Evolutionary conservation across 2,797 vertebrate genomes (phyloP), one percentile per base, ranked within the genome.

Genomic region (Alouatta caraya): DNA sequence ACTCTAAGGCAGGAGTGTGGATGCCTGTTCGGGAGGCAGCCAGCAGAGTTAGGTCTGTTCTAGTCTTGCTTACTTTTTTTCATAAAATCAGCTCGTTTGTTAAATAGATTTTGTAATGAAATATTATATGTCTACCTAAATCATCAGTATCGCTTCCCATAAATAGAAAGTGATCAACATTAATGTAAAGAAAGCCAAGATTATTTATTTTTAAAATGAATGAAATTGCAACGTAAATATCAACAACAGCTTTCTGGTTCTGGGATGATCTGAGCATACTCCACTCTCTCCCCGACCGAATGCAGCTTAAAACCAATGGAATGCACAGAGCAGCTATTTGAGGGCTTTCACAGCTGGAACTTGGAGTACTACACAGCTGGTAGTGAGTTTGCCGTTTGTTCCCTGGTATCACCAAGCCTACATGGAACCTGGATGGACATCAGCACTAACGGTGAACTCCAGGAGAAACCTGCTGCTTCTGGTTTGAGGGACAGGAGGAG

Each of bases 161-260:
- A 67, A 57, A 64, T 64, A 88, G 5, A 90, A 96, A 83, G 28
- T 44, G 48, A 83, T 46, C 46, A 67, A 78, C 75, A 46, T 86
- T 44, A 85, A 92, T 72, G 37, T 61, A 61, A 72, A 64, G 8
- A 88, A 94, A 81, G 72, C 22, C 57, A 88, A 44, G 5, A 21
- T 52, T 70, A 52, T n/a, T 93, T 37, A 82, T 75, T 93, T 96
- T 85, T 85, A 5, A 57, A 73, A 92, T 89, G 50, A 83, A 52
- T 86, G 81, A 81, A 94, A 67, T 61, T 73, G n/a, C 21, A 61
- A 75, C 44, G 13, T 57, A 81, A 80, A 22, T 24, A 50, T 9
- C 59, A 76, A 26, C 13, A 37, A 9, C 72, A 42, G 22, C 7
- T 4, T 75, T 55, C 50, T 9, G n/a, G 17, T 67, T 72, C 64